Percentiles rank a stretch among this genome's conserved stretches.
Evolutionary conservation across 2,113 vertebrate genomes (phyloP).

Genomic region (Heterotis niloticus): DNA sequence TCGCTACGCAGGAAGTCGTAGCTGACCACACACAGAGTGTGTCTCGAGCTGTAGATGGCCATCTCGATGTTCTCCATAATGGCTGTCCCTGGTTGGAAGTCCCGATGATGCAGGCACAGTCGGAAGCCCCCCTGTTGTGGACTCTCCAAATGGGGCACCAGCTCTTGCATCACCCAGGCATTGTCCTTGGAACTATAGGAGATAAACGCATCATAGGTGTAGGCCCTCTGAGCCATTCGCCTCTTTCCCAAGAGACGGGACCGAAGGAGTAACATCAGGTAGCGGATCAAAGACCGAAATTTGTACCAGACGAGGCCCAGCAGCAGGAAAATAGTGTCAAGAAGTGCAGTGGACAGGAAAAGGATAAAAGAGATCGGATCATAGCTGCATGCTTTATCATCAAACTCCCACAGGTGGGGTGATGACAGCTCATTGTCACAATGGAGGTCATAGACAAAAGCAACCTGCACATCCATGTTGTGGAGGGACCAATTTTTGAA

Average conservation of each 20-base stretch:
- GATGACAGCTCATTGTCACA: neutral
- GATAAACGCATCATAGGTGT: slow-evolving; percentile 21
- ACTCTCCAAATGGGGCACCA: slow-evolving; percentile 21
- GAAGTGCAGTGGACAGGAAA: slow-evolving; percentile 10
- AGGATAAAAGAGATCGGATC: neutral
- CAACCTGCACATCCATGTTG: neutral
- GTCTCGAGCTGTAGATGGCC: slow-evolving; percentile 27
- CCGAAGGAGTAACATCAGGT: slow-evolving; percentile 5
- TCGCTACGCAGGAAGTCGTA: slow-evolving; percentile 38
- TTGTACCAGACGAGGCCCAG: slow-evolving; percentile 8
- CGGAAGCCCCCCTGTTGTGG: slow-evolving; percentile 4
- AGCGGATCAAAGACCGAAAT: neutral
- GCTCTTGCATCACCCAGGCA: slow-evolving; percentile 19
- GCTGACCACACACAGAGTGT: slow-evolving; percentile 40
- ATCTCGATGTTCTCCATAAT: slow-evolving; percentile 24
- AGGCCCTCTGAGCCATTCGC: neutral
- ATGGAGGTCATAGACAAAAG: slow-evolving; percentile 1
- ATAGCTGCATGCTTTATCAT: slow-evolving; percentile 5
- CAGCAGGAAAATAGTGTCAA: neutral
- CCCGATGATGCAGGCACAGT: slow-evolving; percentile 19
- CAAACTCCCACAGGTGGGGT: slow-evolving; percentile 17
- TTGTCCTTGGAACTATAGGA: slow-evolving; percentile 24
- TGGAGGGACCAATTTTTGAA: slow-evolving; percentile 22
- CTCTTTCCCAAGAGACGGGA: neutral
- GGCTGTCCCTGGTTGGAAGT: slow-evolving; percentile 7